phyloP scores from a whole-genome alignment of 1,140 invertebrate genomes.

The Macrobrachium rosenbergii region DNA sequence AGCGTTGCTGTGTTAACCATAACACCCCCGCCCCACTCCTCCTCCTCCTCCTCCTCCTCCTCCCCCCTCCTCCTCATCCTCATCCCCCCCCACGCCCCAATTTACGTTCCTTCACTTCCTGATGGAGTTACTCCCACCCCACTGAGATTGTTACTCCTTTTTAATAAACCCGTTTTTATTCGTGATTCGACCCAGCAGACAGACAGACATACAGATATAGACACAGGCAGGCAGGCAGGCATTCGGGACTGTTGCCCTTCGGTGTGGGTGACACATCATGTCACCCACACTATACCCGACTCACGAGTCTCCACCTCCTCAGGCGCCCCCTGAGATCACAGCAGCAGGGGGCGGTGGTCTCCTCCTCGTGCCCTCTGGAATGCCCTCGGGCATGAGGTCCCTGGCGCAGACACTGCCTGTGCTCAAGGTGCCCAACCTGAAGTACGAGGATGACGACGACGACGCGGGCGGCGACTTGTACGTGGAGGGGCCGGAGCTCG shows the following conservation, averaged over 20 bases:
- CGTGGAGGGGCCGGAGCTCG: slow-evolving; percentile 26
- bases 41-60: not conserved
- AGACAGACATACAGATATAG: not conserved
- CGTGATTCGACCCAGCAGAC: too few relatives aligned
- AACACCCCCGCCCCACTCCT: not conserved
- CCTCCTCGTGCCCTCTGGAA: slow-evolving; percentile 30
- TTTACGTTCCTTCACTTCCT: too few relatives aligned
- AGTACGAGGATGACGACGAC: slow-evolving; percentile 38
- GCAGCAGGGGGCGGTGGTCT: not conserved
- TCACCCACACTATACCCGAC: slow-evolving; percentile 50
- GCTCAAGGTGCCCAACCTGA: slow-evolving; percentile 43
- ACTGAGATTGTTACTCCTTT: too few relatives aligned
- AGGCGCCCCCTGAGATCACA: not conserved
- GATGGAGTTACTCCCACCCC: too few relatives aligned
- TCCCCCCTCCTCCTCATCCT: too few relatives aligned
- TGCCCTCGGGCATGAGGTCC: slow-evolving; percentile 45
- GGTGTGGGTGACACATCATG: slow-evolving; percentile 53
- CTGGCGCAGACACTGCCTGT: slow-evolving; percentile 50
- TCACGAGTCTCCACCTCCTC: slow-evolving; percentile 10
- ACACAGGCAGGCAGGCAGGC: not conserved
- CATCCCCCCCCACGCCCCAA: too few relatives aligned
- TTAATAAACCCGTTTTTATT: too few relatives aligned
- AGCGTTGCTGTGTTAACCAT: not conserved
- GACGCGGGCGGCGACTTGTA: slow-evolving; percentile 22
- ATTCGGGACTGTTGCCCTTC: slow-evolving; percentile 3